Conservation (phyloP, 2,888 invertebrate genomes). For the Alitta virens region DNA sequence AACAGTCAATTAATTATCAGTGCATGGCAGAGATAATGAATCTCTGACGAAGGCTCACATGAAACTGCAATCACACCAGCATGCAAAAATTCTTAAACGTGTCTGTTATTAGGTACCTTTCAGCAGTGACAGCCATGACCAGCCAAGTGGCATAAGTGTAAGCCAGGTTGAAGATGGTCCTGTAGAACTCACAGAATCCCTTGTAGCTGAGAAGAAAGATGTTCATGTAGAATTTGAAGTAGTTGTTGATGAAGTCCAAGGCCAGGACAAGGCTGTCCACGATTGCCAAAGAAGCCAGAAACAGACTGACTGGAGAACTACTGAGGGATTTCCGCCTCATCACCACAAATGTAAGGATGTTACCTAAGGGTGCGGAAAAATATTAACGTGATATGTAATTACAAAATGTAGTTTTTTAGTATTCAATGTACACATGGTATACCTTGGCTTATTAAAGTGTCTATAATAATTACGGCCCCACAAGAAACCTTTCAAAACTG, state of each 20-base stretch:
- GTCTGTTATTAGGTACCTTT: too few species aligned
- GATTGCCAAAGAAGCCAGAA: slow-evolving; percentile 11
- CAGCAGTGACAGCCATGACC: slow-evolving; percentile 6
- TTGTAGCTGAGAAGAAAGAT: not conserved
- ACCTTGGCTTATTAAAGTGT: too few species aligned
- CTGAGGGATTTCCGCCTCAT: slow-evolving; percentile 8
- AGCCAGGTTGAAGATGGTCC: slow-evolving; percentile 13
- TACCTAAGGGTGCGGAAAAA: slow-evolving; percentile 1
- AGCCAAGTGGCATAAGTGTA: slow-evolving; percentile 16
- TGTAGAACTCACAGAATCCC: slow-evolving; percentile 11
- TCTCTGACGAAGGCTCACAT: too few species aligned
- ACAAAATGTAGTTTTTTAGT: not conserved
- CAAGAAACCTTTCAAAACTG: too few species aligned
- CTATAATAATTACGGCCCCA: too few species aligned
- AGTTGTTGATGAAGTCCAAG: slow-evolving; percentile 22
- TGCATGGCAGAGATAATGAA: too few species aligned
- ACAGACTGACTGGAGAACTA: slow-evolving; percentile 5
- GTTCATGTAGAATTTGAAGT: slow-evolving; percentile 1
- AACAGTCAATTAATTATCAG: too few species aligned
- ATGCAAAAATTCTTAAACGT: too few species aligned
- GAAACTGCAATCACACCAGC: too few species aligned
- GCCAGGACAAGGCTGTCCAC: slow-evolving; percentile 14
- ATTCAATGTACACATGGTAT: too few species aligned
- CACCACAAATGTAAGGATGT: slow-evolving; percentile 5
- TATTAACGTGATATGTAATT: not conserved